These are phyloP conservation scores for Anguilla megastoma DNA, from an alignment of 2,797 vertebrate genomes.

Conservation along the genomic window DNA sequence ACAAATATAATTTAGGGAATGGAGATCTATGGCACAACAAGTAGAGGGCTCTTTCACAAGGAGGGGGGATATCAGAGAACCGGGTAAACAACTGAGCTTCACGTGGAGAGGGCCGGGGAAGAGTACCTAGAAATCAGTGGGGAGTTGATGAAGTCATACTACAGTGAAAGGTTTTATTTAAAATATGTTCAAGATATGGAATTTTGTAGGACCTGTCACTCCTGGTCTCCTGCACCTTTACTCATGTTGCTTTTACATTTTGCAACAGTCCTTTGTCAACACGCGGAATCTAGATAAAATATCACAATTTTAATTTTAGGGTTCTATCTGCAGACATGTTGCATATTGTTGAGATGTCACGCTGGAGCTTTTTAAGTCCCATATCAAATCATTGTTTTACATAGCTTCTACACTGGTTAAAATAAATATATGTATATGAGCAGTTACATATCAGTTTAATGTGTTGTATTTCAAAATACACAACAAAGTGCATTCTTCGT, in stretches of 20 bases:
- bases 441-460: not conserved
- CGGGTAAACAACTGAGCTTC: not conserved
- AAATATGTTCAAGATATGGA: not conserved
- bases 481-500: not conserved
- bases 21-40: not conserved
- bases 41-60: not conserved
- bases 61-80: not conserved
- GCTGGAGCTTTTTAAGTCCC: not conserved
- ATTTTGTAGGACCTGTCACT: too few species aligned
- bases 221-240: not conserved
- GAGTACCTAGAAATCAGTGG: not conserved
- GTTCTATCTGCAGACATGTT: not conserved
- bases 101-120: not conserved
- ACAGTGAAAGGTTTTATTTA: not conserved
- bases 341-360: not conserved
- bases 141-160: not conserved
- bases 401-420: not conserved
- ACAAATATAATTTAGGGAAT: conserved; percentile 4
- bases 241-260: not conserved
- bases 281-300: not conserved
- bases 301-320: not conserved
- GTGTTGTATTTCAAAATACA: not conserved
- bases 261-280: not conserved
- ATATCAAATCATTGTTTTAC: not conserved
- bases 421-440: not conserved